These are phyloP conservation scores for Holcopasites calliopsidis DNA, from an alignment of 1,140 invertebrate genomes.

Conservation along the genomic window DNA sequence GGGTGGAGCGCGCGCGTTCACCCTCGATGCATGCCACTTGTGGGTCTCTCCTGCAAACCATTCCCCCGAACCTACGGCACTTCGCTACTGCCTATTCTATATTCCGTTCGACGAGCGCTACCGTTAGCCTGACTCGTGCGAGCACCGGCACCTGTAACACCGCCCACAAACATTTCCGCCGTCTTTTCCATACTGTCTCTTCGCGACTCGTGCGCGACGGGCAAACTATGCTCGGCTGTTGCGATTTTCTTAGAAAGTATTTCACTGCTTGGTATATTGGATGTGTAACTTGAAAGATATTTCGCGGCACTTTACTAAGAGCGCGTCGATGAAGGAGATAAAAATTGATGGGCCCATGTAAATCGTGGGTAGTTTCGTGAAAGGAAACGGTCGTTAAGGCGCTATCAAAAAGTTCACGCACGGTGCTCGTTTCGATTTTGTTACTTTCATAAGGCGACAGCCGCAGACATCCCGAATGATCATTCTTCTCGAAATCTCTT, in stretches of 20 bases:
- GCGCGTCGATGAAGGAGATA: too few relatives aligned
- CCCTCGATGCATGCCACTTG: conserved; percentile 58
- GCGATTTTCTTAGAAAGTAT: too few relatives aligned
- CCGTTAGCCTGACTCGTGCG: conserved; percentile 47
- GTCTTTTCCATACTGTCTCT: background rate
- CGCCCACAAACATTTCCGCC: conserved; percentile 28
- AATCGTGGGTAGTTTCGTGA: background rate
- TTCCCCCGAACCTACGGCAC: conserved; percentile 40
- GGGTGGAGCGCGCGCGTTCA: conserved; percentile 37
- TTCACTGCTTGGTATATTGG: too few relatives aligned
- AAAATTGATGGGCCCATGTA: background rate
- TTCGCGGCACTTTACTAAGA: too few relatives aligned
- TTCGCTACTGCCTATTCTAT: conserved; percentile 59
- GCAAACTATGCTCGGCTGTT: too few relatives aligned
- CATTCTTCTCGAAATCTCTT: background rate
- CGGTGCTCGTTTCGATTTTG: background rate
- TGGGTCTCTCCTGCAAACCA: conserved; percentile 62
- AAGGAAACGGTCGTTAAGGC: background rate
- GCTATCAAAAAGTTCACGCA: background rate
- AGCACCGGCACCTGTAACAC: conserved; percentile 59
- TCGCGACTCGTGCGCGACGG: too few relatives aligned
- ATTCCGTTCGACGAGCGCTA: conserved; percentile 66
- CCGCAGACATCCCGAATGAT: background rate
- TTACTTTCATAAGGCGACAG: background rate
- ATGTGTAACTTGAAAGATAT: too few relatives aligned